Evolutionary conservation across 2,113 vertebrate genomes (phyloP).

Genomic region (Sebastes schlegelii): DNA sequence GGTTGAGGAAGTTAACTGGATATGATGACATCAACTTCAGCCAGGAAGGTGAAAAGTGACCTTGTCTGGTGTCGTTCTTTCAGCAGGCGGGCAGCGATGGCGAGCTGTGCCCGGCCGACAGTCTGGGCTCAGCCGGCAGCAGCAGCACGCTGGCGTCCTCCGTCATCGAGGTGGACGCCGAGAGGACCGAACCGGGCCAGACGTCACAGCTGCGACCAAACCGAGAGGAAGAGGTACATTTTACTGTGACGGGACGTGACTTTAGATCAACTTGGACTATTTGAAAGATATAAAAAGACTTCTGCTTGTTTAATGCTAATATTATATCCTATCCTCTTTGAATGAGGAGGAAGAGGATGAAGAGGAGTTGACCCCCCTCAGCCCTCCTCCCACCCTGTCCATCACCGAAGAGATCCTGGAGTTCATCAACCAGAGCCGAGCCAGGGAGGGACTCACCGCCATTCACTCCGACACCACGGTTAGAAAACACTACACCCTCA

Average conservation of each 20-base stretch:
- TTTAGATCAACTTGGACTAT: neutral
- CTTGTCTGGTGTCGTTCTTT: neutral
- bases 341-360: slow-evolving; percentile 61
- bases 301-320: neutral
- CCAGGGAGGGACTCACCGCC: slow-evolving; percentile 68
- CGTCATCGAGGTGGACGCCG: slow-evolving; percentile 79
- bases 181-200: neutral
- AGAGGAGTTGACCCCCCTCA: slow-evolving; percentile 70
- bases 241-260: neutral
- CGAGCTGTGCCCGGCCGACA: slow-evolving; percentile 75
- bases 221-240: slow-evolving; percentile 37
- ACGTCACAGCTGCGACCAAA: slow-evolving; percentile 19
- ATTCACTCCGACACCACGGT: slow-evolving; percentile 12
- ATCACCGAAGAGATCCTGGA: slow-evolving; percentile 92
- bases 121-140: slow-evolving; percentile 65
- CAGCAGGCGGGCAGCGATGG: slow-evolving; percentile 86
- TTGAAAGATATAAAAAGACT: neutral
- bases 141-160: slow-evolving; percentile 80
- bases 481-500: neutral
- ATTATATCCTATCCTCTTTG: too few species aligned
- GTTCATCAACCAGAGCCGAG: slow-evolving; percentile 87
- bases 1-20: neutral
- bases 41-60: neutral
- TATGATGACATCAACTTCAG: neutral
- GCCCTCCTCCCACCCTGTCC: slow-evolving; percentile 83